These are phyloP conservation scores for Cephalopterus ornatus DNA, from an alignment of 2,113 vertebrate genomes.

Conservation along the genomic window DNA sequence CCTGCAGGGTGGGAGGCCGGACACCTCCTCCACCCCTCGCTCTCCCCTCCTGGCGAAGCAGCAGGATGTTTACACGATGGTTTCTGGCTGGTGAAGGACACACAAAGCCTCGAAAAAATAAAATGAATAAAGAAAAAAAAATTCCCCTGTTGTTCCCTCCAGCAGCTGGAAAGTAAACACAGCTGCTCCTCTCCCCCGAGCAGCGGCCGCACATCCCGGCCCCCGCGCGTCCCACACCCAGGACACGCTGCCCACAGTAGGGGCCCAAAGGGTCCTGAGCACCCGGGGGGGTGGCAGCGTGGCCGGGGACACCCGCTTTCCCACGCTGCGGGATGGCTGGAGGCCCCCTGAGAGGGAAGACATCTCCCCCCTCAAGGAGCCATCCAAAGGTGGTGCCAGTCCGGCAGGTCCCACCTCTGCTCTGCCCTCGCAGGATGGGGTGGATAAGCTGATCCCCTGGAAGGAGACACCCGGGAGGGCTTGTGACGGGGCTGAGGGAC, in stretches of 20 bases:
- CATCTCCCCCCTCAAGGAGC: not conserved
- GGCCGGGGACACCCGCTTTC: not conserved
- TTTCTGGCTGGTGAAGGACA: constrained; percentile 22
- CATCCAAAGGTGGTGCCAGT: not conserved
- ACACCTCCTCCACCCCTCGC: not conserved
- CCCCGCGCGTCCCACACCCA: not conserved
- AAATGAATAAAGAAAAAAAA: not conserved
- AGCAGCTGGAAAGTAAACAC: constrained; percentile 55
- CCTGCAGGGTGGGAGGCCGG: not conserved
- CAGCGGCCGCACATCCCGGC: fast-evolving
- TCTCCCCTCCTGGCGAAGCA: not conserved
- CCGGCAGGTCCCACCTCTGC: fast-evolving
- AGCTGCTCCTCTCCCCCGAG: not conserved
- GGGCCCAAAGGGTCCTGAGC: not conserved
- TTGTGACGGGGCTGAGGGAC: not conserved
- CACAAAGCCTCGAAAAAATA: not conserved
- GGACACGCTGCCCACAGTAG: not conserved
- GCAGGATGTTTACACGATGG: constrained; percentile 40
- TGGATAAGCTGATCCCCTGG: not conserved
- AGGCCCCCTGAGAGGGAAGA: not conserved
- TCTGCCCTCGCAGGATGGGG: not conserved
- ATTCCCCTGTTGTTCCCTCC: not conserved
- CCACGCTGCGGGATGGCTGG: not conserved
- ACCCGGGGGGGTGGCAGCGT: fast-evolving
- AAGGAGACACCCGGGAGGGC: fast-evolving